Evolutionary conservation across 1,140 invertebrate species (phyloP).

Genomic region (Lepidurus apus): DNA sequence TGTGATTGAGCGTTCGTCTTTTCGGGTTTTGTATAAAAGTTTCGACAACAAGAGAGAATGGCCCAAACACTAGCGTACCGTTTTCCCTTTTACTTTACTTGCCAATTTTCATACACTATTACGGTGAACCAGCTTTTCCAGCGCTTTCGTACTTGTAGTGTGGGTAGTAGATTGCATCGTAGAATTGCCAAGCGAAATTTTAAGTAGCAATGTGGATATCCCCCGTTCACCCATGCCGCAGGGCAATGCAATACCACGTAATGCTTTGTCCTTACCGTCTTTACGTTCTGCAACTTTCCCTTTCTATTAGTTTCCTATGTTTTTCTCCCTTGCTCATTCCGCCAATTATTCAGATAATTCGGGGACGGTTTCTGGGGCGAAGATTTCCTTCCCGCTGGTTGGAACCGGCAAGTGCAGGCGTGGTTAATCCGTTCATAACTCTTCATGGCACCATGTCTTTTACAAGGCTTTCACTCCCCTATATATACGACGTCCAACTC

Average conservation of each 20-base stretch:
- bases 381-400: neutral
- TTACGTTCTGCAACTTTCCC: slow-evolving; percentile 3
- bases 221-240: neutral
- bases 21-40: neutral
- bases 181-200: neutral
- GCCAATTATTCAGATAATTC: neutral
- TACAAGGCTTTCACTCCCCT: neutral
- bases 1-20: slow-evolving; percentile 3
- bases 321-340: neutral
- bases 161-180: neutral
- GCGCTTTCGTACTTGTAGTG: neutral
- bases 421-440: neutral
- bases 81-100: neutral
- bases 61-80: neutral
- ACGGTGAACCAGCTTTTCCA: neutral
- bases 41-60: neutral
- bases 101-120: neutral
- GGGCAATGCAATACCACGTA: neutral
- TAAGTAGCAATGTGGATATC: neutral
- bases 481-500: neutral
- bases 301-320: neutral
- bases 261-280: neutral
- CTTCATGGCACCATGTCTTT: neutral
- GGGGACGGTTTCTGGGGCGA: neutral
- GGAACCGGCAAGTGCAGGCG: neutral